phyloP scores from a whole-genome alignment of 2,888 invertebrate genomes.

The Allophyes oxyacanthae region DNA sequence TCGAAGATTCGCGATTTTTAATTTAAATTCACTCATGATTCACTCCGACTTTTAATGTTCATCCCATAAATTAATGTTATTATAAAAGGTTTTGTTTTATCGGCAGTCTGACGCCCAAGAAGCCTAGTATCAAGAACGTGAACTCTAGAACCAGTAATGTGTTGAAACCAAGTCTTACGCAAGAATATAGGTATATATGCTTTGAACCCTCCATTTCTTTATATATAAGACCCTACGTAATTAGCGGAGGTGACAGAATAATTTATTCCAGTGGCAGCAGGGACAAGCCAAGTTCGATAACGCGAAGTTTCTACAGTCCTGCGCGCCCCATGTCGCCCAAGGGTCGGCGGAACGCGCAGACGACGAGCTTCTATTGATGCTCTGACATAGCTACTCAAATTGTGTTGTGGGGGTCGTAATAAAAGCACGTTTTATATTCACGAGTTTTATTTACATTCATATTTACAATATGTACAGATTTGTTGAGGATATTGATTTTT shows the following conservation, averaged over 20 bases:
- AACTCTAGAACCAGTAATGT: conserved; percentile 53
- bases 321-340: conserved; percentile 71
- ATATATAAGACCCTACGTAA: too few species aligned
- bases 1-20: too few species aligned
- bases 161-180: conserved; percentile 40
- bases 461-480: conserved; percentile 53
- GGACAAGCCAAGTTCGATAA: conserved; percentile 47
- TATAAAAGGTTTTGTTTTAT: conserved; percentile 5
- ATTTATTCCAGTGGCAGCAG: conserved; percentile 35
- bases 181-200: conserved; percentile 54
- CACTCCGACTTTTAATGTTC: too few species aligned
- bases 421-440: conserved; percentile 35
- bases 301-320: conserved; percentile 52
- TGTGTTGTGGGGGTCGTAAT: conserved; percentile 27
- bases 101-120: conserved; percentile 53
- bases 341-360: conserved; percentile 60
- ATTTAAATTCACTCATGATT: too few species aligned
- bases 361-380: conserved; percentile 55
- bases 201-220: too few species aligned
- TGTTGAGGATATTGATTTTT: background rate
- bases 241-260: too few species aligned
- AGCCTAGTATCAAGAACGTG: conserved; percentile 52
- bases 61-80: too few species aligned
- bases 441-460: conserved; percentile 38
- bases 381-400: conserved; percentile 21